Base-by-base conservation (phyloP, 1,140 invertebrate genomes). In the Temnothorax longispinosus region DNA sequence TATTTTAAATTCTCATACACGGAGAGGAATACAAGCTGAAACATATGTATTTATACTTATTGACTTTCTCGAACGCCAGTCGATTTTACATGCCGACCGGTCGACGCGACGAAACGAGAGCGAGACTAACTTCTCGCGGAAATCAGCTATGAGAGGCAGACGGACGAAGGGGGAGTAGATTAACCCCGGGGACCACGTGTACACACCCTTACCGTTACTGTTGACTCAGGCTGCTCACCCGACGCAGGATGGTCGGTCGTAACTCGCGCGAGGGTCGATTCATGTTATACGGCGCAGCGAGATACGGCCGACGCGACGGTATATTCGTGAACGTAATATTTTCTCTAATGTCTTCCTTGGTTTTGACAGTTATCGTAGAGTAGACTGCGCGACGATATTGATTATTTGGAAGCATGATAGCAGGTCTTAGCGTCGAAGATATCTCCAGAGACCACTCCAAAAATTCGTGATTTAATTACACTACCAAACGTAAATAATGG, bases 41-140 rank as follows among this genome's bases (percentile, higher is more conserved):
- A 10, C 11, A 27, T 27, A 38, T 10, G 35, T 58, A 27, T 76
- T 21, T 76, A 41, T 76, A 41, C 13, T 75, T 60, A 41, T 76
- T 60, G 38, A 18, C 54, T 76, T 76, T 44, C 38, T 60, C 54
- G 35, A 58, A 41, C n/a, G 2, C 13, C 52, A 38, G 21, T 60
- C 35, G n/a, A 13, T 41, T 38, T 18, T 2, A 6, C 50, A 18
- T 21, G 35, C n/a, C 58, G 7, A 27, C 27, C 6, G 11, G 18
- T 41, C 18, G 38, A 38, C 76, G 58, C 18, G 38, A 50, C 76
- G 38, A 78, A 78, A 65, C 38, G 75, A 64, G 27, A 64, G 27
- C 58, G 58, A 78, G 76, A 50, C 65, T 78, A 65, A 78, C 65
- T 78, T 65, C 58, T 78, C 58, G 76, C 76, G 76, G 76, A 78